A percentile compares a stretch with the other conserved stretches of the same genome.
These are phyloP conservation scores for Chouioia cunea DNA, from an alignment of 2,888 invertebrate genomes.

Conservation along the genomic window DNA sequence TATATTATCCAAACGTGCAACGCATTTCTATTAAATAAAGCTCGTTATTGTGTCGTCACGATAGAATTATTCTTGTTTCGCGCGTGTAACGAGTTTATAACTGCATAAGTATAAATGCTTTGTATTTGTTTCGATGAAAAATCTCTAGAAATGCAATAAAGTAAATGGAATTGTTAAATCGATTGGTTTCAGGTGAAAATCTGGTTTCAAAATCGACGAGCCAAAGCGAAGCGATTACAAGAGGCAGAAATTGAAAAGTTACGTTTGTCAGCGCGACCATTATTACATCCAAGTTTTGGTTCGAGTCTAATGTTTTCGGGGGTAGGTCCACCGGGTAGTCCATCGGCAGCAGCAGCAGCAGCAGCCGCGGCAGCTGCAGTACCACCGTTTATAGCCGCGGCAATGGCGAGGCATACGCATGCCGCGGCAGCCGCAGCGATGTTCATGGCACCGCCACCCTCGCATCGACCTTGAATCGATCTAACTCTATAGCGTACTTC, in stretches of 20 bases:
- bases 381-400: slow-evolving; percentile 74
- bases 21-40: no score
- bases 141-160: no score
- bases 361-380: slow-evolving; percentile 71
- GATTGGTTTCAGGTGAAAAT: slow-evolving; percentile 81
- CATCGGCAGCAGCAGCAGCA: slow-evolving; percentile 48
- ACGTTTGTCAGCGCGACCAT: slow-evolving; percentile 84
- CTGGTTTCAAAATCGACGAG: slow-evolving; percentile 93
- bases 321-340: slow-evolving; percentile 73
- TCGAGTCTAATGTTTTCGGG: slow-evolving; percentile 73
- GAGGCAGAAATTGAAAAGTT: slow-evolving; percentile 98
- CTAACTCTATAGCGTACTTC: no score
- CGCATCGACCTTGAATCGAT: slow-evolving; percentile 36
- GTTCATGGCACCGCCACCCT: slow-evolving; percentile 66
- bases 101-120: no score
- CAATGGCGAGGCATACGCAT: slow-evolving; percentile 67
- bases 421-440: slow-evolving; percentile 70
- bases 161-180: no score
- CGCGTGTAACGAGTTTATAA: no score
- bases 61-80: no score
- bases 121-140: no score
- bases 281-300: slow-evolving; percentile 81
- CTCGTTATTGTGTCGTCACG: no score
- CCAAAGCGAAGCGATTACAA: slow-evolving; percentile 96
- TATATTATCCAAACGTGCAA: no score